Evolutionary conservation across 1,140 invertebrate species (phyloP), one percentile per base, ranked within the genome.

Genomic region (Ceratoteleas bidentatus): DNA sequence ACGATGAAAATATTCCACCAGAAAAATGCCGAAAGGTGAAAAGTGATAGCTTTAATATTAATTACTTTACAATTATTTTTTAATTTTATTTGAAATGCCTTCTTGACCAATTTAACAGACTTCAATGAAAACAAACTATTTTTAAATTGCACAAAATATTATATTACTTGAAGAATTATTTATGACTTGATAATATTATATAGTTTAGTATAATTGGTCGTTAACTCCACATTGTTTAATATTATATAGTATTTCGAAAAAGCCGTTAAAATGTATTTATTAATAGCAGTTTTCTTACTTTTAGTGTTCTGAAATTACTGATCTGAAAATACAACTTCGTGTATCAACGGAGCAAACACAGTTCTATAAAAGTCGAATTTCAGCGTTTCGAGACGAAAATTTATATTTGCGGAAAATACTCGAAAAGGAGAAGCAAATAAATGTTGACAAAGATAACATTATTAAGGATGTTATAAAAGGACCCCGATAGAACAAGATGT

Each of bases 371-470:
- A 62, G 47, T 10, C 33, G 38, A 62, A 15, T 62, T 50, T 62
- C 16, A 36, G 10, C 47, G 4, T 49, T 62, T 62, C 16, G 24
- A 32, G 58, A 13, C 11, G 58, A 61, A 61, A 61, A 47, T 34
- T 33, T 49, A n/a, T 16, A 61, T 47, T 40, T 61, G 58, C 40
- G 43, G 24, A 61, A 61, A 61, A n/a, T n/a, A 32, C 2, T 61
- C 16, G 40, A 49, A 61, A 61, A 61, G 13, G 58, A 61, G 7
- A 47, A 32, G 32, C 58, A 61, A 15, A 61, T 61, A 7, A 61
- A 61, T 49, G n/a, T 49, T 61, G 58, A 61, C n/a, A 61, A 61
- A 34, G 58, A 49, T 49, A 8, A 49, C 58, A 47, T 61, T 33
- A 61, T 61, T 49, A 15, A 49, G 11, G 16, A 61, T 61, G 47